Conservation (phyloP, 2,797 vertebrate species). For the Nannoperca australis region DNA sequence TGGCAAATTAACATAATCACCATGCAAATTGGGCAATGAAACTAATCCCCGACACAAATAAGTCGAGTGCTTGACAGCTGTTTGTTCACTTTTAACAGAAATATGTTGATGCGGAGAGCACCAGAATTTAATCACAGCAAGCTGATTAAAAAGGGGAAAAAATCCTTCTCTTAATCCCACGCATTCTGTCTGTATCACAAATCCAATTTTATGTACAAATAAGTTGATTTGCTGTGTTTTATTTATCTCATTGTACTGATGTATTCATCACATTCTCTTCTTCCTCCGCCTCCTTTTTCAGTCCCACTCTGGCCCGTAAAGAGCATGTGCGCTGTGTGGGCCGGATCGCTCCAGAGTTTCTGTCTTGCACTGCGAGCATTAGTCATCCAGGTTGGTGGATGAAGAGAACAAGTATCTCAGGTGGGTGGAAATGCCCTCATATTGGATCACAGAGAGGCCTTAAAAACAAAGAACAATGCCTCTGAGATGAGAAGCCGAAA, state of each 20-base stretch:
- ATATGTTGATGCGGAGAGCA: constrained; percentile 19
- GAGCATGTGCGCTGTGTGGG: constrained; percentile 77
- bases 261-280: constrained; percentile 42
- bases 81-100: constrained; percentile 40
- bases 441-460: constrained; percentile 72
- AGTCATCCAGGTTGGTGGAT: constrained; percentile 83
- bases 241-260: constrained; percentile 55
- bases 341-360: constrained; percentile 58
- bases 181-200: constrained; percentile 46
- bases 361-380: constrained; percentile 69
- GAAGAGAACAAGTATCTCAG: constrained; percentile 75
- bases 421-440: constrained; percentile 80
- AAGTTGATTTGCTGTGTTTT: constrained; percentile 50
- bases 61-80: constrained; percentile 30
- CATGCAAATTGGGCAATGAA: constrained; percentile 16
- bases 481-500: constrained; percentile 65
- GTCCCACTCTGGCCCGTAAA: constrained; percentile 65
- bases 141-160: constrained; percentile 47
- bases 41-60: constrained; percentile 39
- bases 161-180: constrained; percentile 31
- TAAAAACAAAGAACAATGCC: constrained; percentile 72
- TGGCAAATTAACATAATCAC: constrained; percentile 43
- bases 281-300: constrained; percentile 58
- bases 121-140: constrained; percentile 47
- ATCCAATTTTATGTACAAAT: constrained; percentile 58